A percentile compares a stretch with the other conserved stretches of the same genome.
Conservation (phyloP, 92 coral and sea anemone genomes). For the Phenganax stokvisi region DNA sequence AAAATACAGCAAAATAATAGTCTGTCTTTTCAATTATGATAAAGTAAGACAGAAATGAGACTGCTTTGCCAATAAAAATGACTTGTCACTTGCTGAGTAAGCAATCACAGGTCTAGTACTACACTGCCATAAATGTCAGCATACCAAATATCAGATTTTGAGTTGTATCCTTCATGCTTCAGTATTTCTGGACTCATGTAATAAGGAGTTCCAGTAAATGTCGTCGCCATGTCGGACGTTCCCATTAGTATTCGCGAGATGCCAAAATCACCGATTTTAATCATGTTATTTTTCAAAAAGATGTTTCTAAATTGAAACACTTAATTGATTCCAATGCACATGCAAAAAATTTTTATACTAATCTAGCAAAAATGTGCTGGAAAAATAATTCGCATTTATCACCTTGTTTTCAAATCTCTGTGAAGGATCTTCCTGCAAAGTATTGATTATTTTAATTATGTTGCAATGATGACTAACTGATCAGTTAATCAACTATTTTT, state of each 20-base stretch:
- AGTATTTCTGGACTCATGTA: slow-evolving; percentile 98
- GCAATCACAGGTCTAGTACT: too few relatives aligned
- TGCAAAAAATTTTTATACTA: not conserved
- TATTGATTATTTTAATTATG: not conserved
- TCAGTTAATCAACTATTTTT: not conserved
- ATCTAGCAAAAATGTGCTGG: not conserved
- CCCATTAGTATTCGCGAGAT: slow-evolving; percentile 98
- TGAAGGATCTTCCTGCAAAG: slow-evolving; percentile 66
- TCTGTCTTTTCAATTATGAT: too few relatives aligned
- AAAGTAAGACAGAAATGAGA: too few relatives aligned
- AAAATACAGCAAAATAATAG: slow-evolving; percentile 7
- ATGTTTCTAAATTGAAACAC: slow-evolving; percentile 57
- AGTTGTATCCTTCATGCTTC: slow-evolving; percentile 90
- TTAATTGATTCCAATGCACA: not conserved
- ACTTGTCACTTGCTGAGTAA: too few relatives aligned
- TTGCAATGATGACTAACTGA: too few relatives aligned
- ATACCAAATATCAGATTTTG: slow-evolving; percentile 94
- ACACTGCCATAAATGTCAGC: not conserved
- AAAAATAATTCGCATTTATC: not conserved
- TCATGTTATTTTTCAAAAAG: slow-evolving; percentile 82
- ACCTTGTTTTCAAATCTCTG: slow-evolving; percentile 93
- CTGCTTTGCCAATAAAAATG: too few relatives aligned
- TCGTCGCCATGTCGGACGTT: slow-evolving; percentile 92
- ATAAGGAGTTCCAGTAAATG: slow-evolving; percentile 96
- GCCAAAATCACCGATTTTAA: slow-evolving; percentile 96